Conservation (phyloP, 2,113 vertebrate genomes). For the Eudorcas thomsonii region DNA sequence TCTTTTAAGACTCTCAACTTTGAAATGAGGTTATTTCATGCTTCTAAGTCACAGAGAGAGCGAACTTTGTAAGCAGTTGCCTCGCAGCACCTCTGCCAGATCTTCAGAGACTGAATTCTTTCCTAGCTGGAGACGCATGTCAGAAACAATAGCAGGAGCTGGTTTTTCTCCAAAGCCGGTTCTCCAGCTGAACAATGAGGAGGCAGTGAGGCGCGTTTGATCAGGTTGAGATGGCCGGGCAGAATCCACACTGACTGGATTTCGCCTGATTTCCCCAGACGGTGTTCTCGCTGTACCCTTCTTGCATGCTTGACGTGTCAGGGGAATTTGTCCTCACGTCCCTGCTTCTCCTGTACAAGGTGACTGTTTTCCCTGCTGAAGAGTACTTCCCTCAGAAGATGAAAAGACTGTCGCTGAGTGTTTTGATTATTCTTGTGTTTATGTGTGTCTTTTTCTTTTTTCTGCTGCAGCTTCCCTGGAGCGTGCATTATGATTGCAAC, state of each 20-base stretch:
- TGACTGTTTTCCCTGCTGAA: background rate
- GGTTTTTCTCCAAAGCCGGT: constrained; percentile 43
- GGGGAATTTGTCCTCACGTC: accelerated
- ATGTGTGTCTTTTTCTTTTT: background rate
- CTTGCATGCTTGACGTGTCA: background rate
- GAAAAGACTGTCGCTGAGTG: background rate
- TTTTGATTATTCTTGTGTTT: constrained; percentile 14
- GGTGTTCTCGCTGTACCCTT: background rate
- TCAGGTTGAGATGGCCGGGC: background rate
- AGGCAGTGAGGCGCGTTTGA: background rate
- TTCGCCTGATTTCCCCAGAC: background rate
- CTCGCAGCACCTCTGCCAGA: background rate
- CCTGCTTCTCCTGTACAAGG: background rate
- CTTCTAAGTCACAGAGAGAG: constrained; percentile 51
- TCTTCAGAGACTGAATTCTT: constrained; percentile 16
- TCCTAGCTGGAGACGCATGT: background rate
- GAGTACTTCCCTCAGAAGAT: background rate
- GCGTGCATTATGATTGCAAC: background rate
- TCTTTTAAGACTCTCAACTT: constrained; percentile 15
- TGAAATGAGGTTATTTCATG: constrained; percentile 64
- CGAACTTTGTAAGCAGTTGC: constrained; percentile 4
- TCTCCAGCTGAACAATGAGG: constrained; percentile 22
- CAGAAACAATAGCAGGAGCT: constrained; percentile 27
- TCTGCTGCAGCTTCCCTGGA: background rate
- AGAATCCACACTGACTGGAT: background rate